Percentiles rank a stretch among this genome's conserved stretches.
Conservation (phyloP, 2,888 invertebrate species). For the Epistrophe eligans region DNA sequence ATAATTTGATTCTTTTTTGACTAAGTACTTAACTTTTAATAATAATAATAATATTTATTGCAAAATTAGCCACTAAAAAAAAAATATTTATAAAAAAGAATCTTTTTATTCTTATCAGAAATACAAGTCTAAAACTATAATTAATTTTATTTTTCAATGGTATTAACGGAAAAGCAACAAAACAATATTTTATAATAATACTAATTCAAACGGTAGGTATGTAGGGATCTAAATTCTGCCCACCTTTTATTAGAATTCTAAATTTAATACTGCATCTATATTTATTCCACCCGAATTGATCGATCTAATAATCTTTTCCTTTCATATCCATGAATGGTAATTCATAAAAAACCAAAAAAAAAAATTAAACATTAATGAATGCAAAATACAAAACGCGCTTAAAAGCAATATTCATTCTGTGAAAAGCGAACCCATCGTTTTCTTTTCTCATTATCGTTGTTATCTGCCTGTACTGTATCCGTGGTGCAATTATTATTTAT, state of each 20-base stretch:
- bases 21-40: too few relatives aligned
- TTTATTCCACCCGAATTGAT: neutral
- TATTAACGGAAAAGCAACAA: too few relatives aligned
- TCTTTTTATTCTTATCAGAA: too few relatives aligned
- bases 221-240: too few relatives aligned
- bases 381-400: neutral
- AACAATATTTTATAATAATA: too few relatives aligned
- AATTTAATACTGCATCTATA: neutral
- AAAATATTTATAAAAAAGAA: too few relatives aligned
- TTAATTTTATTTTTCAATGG: too few relatives aligned
- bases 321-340: conserved; percentile 3
- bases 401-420: conserved; percentile 1
- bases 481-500: conserved; percentile 73
- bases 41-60: too few relatives aligned
- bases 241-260: neutral
- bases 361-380: neutral
- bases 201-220: too few relatives aligned
- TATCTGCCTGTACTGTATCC: conserved; percentile 45
- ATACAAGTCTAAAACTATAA: too few relatives aligned
- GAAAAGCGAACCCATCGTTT: neutral
- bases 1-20: too few relatives aligned
- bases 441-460: conserved; percentile 58
- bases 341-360: neutral
- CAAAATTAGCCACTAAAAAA: too few relatives aligned
- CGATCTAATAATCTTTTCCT: neutral